Evolutionary conservation across 2,797 vertebrate species (phyloP).

Genomic region (Coranthus polyacanthus): DNA sequence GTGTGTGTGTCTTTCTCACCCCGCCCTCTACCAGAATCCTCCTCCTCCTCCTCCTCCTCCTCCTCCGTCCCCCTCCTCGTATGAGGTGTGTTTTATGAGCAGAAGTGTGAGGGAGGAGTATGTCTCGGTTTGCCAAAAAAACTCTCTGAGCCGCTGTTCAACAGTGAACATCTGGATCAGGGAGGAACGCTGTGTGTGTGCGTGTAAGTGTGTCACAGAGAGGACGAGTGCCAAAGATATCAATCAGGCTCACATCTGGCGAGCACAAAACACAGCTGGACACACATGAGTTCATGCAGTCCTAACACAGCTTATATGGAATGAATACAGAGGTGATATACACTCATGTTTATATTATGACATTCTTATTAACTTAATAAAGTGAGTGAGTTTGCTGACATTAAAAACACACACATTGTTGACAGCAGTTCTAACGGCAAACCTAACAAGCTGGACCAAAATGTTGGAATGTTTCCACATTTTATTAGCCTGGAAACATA

Average conservation of each 20-base stretch:
- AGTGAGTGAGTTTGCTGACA: not conserved
- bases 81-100: slow-evolving; percentile 50
- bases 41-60: too few species aligned
- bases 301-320: slow-evolving; percentile 41
- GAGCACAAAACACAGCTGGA: slow-evolving; percentile 56
- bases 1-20: slow-evolving; percentile 23
- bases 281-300: slow-evolving; percentile 54
- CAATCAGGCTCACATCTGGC: slow-evolving; percentile 70
- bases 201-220: slow-evolving; percentile 34
- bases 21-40: slow-evolving; percentile 4
- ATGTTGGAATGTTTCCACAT: not conserved
- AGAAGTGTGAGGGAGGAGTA: slow-evolving; percentile 64
- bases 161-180: slow-evolving; percentile 76
- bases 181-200: slow-evolving; percentile 40
- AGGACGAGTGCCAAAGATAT: slow-evolving; percentile 61
- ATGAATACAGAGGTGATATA: slow-evolving; percentile 28
- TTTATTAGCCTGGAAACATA: slow-evolving; percentile 41
- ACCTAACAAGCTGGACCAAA: slow-evolving; percentile 36
- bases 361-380: slow-evolving; percentile 7
- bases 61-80: slow-evolving; percentile 2
- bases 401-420: not conserved
- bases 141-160: slow-evolving; percentile 46
- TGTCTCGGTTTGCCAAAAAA: slow-evolving; percentile 53
- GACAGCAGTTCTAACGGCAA: slow-evolving; percentile 6
- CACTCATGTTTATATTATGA: not conserved